Conservation (phyloP, 2,888 invertebrate genomes). For the Galeruca laticollis region DNA sequence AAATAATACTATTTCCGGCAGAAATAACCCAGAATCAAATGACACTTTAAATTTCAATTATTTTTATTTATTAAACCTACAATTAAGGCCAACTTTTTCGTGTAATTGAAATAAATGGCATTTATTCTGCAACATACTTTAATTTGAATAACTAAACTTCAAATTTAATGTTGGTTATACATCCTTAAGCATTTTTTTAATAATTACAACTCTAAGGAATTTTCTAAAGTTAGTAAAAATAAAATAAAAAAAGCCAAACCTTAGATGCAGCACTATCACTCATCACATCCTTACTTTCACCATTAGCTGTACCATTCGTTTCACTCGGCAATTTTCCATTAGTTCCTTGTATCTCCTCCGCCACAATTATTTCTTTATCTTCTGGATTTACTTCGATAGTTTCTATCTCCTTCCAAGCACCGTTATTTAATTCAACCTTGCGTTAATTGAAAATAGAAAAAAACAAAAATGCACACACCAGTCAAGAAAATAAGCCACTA, state of each 20-base stretch:
- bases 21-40: no score
- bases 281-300: slow-evolving; percentile 45
- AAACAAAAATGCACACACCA: slow-evolving; percentile 48
- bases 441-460: slow-evolving; percentile 59
- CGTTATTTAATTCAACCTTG: slow-evolving; percentile 63
- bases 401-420: slow-evolving; percentile 65
- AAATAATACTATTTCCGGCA: no score
- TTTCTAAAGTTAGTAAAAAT: slow-evolving; percentile 26
- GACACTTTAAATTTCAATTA: no score
- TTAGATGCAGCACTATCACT: slow-evolving; percentile 49
- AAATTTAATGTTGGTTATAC: no score
- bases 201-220: no score
- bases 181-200: no score
- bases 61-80: no score
- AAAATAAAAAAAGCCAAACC: slow-evolving; percentile 51
- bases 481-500: slow-evolving; percentile 27
- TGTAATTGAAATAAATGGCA: no score
- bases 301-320: slow-evolving; percentile 44
- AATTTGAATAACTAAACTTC: no score
- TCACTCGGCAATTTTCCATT: slow-evolving; percentile 39
- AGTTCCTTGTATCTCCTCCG: slow-evolving; percentile 18
- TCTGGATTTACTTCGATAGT: slow-evolving; percentile 57
- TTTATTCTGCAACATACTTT: no score
- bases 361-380: slow-evolving; percentile 33
- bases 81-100: no score